Evolutionary conservation across 1,140 invertebrate genomes (phyloP).

Genomic region (Caenorhabditis tropicalis): DNA sequence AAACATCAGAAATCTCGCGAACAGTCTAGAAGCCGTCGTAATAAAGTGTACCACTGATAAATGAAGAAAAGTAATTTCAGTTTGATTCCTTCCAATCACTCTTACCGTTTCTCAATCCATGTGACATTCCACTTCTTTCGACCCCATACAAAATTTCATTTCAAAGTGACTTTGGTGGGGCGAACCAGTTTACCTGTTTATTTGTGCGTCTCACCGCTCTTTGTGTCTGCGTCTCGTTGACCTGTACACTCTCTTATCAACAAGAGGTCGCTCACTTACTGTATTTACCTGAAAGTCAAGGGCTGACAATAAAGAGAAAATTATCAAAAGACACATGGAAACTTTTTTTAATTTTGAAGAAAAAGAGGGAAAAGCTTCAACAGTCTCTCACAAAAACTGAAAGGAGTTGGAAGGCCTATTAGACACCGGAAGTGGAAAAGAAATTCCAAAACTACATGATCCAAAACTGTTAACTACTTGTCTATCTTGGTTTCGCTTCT

Average conservation of each 20-base stretch:
- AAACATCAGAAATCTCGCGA: neutral
- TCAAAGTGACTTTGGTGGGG: slow-evolving; percentile 27
- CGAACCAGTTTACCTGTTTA: slow-evolving; percentile 43
- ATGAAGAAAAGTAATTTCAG: neutral
- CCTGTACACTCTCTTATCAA: neutral
- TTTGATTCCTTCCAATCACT: neutral
- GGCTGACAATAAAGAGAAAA: slow-evolving; percentile 31
- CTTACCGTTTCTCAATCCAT: neutral
- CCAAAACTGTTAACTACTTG: no score
- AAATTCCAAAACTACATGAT: no score
- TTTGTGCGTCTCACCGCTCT: neutral
- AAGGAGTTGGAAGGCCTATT: neutral
- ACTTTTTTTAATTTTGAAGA: neutral
- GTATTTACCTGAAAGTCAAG: slow-evolving; percentile 43
- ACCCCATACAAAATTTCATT: slow-evolving; percentile 37
- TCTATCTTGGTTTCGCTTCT: no score
- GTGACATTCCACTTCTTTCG: neutral
- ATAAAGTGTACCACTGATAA: no score
- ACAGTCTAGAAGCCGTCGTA: neutral
- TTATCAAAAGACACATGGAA: neutral
- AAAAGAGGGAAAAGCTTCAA: neutral
- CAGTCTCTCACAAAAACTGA: neutral
- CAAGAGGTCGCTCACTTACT: slow-evolving; percentile 10
- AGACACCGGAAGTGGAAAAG: no score
- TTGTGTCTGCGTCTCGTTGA: slow-evolving; percentile 18